Evolutionary conservation across 2,797 vertebrate genomes (phyloP), one percentile per base, ranked within the genome.

Genomic region (Helostoma temminkii): DNA sequence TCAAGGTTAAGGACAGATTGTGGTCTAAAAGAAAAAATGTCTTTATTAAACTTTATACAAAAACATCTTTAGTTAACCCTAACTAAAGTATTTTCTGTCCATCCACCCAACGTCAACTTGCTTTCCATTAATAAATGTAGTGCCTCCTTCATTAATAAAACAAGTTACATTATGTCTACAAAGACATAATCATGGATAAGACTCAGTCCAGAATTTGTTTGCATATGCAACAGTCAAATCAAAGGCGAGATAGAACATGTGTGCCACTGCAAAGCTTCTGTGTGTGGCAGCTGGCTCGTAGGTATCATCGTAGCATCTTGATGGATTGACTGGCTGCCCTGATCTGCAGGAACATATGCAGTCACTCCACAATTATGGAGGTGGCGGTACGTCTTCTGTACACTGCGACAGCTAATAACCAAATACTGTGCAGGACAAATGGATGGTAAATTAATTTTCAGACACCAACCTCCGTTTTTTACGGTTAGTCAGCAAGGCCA

Each of bases 391-490:
- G 0, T 56, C 49, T 1, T 16, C 24, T 10, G 25, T 10, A 28
- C 55, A 14, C 42, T 4, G 21, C 47, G 10, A 26, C 46, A 26
- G 19, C 63, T 39, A 53, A 62, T n/a, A 30, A 61, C 25, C 47
- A 59, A 52, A 37, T 21, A 41, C 63, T 26, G 34, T 47, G 39
- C 79, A 28, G 42, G 58, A 63, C 41, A 47, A 54, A 58, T 15
- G 12, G 58, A 58, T 8, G 46, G 39, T 53, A 80, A 16, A 75
- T 78, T 26, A 76, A 66, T 82, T 80, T 54, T 54, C 74, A 74
- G 36, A 62, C 67, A 14, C 63, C 9, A 34, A 36, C 16, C 50
- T 67, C 30, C 1, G 32, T 32, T 22, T 61, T 32, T n/a, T 61
- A 32, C 25, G 2, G 52, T 66, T 71, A 41, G 74, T 42, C 46